phyloP scores from a whole-genome alignment of 2,797 vertebrate species.

The Melanogrammus aeglefinus region DNA sequence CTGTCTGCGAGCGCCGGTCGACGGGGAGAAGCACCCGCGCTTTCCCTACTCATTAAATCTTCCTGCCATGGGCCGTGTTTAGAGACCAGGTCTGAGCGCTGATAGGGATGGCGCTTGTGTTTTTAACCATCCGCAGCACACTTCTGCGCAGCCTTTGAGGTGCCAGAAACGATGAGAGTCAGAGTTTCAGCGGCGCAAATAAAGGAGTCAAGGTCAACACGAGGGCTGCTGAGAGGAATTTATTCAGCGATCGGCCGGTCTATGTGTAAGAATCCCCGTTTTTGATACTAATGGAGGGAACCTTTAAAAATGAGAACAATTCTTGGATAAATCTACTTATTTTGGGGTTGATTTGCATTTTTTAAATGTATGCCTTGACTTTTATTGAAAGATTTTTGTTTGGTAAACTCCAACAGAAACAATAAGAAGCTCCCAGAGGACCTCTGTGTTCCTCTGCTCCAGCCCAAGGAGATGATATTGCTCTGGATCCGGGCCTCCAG shows the following conservation, averaged over 20 bases:
- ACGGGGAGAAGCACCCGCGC: slow-evolving; percentile 37
- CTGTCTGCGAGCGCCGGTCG: slow-evolving; percentile 34
- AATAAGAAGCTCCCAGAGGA: not conserved
- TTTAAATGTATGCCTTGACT: not conserved
- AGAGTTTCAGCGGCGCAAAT: slow-evolving; percentile 24
- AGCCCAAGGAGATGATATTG: not conserved
- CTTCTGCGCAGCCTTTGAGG: slow-evolving; percentile 24
- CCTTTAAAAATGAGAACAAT: not conserved
- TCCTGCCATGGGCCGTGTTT: slow-evolving; percentile 51
- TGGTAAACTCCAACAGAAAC: not conserved
- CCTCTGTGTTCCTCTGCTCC: not conserved
- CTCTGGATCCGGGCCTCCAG: not conserved
- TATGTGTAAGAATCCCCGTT: not conserved
- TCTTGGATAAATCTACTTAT: no score
- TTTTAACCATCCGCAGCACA: slow-evolving; percentile 31
- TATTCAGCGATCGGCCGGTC: no score
- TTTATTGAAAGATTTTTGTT: not conserved
- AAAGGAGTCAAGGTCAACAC: slow-evolving; percentile 13
- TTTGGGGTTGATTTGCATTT: not conserved
- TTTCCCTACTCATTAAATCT: slow-evolving; percentile 65
- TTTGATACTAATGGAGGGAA: not conserved
- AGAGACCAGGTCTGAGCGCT: slow-evolving; percentile 44
- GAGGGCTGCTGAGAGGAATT: not conserved
- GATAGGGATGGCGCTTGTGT: slow-evolving; percentile 41
- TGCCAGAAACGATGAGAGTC: slow-evolving; percentile 6